Base-by-base conservation (phyloP, 2,888 invertebrate species). In the Gari tellinella region DNA sequence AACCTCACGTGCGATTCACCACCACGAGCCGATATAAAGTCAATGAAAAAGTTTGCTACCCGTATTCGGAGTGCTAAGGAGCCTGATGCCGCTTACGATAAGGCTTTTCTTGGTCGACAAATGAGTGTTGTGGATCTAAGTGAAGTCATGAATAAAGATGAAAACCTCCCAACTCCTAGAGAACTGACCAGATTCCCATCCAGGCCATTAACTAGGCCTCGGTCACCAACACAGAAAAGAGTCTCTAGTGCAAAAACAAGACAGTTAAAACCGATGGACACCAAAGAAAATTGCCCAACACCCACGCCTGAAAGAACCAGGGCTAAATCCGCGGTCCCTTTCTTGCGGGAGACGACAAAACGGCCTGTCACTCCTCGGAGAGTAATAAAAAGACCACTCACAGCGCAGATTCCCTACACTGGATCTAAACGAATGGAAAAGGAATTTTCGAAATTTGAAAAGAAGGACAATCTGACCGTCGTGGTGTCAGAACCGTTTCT, bases 1-100 rank as follows among this genome's bases (percentile, higher is more conserved):
- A 75, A 83, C 25, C 46, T 78, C 8, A 69, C 63, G 1, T 66
- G 69, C 45, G 57, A 73, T 12, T 38, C 69, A 2, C 73, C 73
- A 14, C 78, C 78, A 0, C 73, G 70, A 40, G 78, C 73, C 1
- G 70, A 74, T 43, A 64, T 78, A 7, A 69, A 70, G 45, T 69
- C 78, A 37, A 48, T 56, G 12, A 53, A 63, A 21, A 48, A 63
- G 40, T 69, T 63, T 23, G 53, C 53, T 5, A 60, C 65, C 15
- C 49, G 73, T 7, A 48, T 70, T 0, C 56, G 51, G 49, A 74
- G 78, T 57, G 73, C 78, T 14, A 26, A 57, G 17, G 37, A 37
- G 14, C 55, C 41, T 21, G 45, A 56, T 17, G 31, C 41, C 17
- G 37, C 23, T 5, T 38, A 60, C 2, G 48, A 60, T 4, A 23